Percentiles rank a stretch among this genome's conserved stretches.
Evolutionary conservation across 2,113 vertebrate species (phyloP).

Genomic region (Pristiophorus japonicus): DNA sequence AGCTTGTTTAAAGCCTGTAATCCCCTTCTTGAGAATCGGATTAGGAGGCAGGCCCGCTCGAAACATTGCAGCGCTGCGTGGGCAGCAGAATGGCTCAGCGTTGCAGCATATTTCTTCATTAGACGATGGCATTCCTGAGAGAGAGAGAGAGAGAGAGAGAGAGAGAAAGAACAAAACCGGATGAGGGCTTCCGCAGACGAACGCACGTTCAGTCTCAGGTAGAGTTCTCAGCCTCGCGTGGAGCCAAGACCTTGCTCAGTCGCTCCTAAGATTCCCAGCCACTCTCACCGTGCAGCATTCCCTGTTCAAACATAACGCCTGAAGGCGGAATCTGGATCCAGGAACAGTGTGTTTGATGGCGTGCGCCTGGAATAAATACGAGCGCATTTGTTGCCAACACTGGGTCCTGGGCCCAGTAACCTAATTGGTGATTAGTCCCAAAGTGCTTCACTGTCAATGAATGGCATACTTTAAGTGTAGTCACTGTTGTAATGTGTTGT

Average conservation of each 20-base stretch:
- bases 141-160: not conserved
- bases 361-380: no score
- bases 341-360: no score
- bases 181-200: not conserved
- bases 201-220: not conserved
- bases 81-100: not conserved
- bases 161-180: not conserved
- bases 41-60: not conserved
- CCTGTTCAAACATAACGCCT: not conserved
- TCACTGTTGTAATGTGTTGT: no score
- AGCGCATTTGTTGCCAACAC: no score
- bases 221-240: not conserved
- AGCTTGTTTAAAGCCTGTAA: conserved; percentile 9
- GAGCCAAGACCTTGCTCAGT: not conserved
- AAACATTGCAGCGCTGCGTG: not conserved
- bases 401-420: no score
- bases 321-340: no score
- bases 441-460: no score
- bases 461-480: no score
- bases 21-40: conserved; percentile 3
- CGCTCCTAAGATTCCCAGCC: not conserved
- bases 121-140: not conserved
- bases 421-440: no score
- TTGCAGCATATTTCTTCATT: not conserved
- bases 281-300: not conserved